These are phyloP conservation scores for Drosophila bocqueti DNA, from an alignment of 1,140 invertebrate species.

Conservation along the genomic window DNA sequence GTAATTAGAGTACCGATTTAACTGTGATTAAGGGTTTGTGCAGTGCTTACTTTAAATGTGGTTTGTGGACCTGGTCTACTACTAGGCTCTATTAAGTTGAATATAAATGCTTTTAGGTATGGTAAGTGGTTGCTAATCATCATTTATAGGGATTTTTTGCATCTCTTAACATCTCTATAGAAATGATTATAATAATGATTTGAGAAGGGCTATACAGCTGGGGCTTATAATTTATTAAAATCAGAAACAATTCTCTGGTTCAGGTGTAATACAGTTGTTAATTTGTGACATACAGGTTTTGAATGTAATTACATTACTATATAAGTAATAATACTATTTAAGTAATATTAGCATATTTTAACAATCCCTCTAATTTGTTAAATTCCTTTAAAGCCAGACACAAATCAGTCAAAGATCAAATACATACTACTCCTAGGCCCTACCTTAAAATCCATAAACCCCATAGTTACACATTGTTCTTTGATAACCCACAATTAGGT, in stretches of 20 bases:
- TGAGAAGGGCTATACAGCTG: background rate
- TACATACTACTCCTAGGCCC: background rate
- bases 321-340: too few relatives aligned
- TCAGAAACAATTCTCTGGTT: background rate
- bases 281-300: background rate
- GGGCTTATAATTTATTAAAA: conserved; percentile 5
- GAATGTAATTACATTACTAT: background rate
- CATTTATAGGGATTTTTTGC: background rate
- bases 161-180: background rate
- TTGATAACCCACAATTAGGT: conserved; percentile 15
- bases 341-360: background rate
- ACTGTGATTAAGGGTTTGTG: background rate
- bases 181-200: background rate
- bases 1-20: conserved; percentile 8
- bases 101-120: background rate
- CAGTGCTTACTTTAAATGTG: too few relatives aligned
- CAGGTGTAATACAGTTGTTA: background rate
- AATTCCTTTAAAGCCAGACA: background rate
- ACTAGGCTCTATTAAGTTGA: background rate
- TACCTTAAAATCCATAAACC: conserved; percentile 6
- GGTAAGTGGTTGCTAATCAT: background rate
- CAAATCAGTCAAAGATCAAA: conserved; percentile 11
- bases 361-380: conserved; percentile 1
- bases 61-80: background rate
- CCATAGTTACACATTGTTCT: conserved; percentile 5